Conservation (phyloP, 2,113 vertebrate species). For the Neotoma lepida region DNA sequence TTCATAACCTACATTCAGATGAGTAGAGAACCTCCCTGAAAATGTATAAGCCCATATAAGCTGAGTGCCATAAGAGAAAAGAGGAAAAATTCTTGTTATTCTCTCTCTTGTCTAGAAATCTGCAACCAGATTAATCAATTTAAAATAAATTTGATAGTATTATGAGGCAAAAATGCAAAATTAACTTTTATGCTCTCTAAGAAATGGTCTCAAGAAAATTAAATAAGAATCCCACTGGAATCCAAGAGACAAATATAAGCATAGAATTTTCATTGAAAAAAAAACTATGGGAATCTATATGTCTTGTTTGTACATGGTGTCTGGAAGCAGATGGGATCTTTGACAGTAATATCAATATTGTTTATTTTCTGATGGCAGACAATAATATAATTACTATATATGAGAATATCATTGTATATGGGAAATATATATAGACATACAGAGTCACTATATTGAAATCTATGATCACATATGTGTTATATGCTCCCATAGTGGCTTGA, state of each 20-base stretch:
- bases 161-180: not conserved
- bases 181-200: not conserved
- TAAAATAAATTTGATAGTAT: not conserved
- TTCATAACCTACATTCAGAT: not conserved
- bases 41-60: not conserved
- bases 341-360: not conserved
- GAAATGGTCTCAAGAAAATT: not conserved
- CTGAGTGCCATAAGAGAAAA: not conserved
- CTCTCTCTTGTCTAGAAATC: not conserved
- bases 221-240: not conserved
- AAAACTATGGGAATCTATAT: no score
- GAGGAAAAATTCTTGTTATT: not conserved
- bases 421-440: not conserved
- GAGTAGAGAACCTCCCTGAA: accelerated
- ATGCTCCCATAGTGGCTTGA: not conserved
- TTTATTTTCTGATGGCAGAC: not conserved
- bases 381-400: not conserved
- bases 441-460: not conserved
- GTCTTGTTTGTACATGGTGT: not conserved
- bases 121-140: not conserved
- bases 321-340: not conserved
- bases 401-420: not conserved
- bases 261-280: not conserved
- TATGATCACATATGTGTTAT: not conserved
- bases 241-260: not conserved